A percentile compares a stretch with the other conserved stretches of the same genome.
These are phyloP conservation scores for Triplophysa dalaica DNA, from an alignment of 2,113 vertebrate genomes.

Conservation along the genomic window DNA sequence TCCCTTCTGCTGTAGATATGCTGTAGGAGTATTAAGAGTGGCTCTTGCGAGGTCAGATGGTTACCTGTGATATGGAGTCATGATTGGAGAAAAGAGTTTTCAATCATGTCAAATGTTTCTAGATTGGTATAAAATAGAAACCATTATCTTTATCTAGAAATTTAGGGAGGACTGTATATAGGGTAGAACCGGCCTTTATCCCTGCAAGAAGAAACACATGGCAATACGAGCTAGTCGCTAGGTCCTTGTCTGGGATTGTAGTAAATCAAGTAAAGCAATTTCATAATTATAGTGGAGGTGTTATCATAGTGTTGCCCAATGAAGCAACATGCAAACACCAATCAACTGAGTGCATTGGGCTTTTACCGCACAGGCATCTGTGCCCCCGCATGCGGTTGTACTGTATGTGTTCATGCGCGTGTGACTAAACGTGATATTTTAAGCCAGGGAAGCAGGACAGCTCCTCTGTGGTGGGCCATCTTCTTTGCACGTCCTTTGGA, in stretches of 20 bases:
- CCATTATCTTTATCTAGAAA: too few relatives aligned
- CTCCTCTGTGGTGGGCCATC: constrained; percentile 54
- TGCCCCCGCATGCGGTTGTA: constrained; percentile 13
- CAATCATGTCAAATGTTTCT: too few relatives aligned
- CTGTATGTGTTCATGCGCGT: constrained; percentile 9
- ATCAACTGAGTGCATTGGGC: constrained; percentile 24
- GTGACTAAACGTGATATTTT: constrained; percentile 54
- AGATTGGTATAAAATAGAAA: too few relatives aligned
- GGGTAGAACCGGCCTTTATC: not conserved
- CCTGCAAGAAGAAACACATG: not conserved
- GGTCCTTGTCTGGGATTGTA: not conserved
- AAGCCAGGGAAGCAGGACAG: constrained; percentile 57
- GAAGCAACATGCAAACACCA: constrained; percentile 1
- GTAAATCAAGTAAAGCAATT: constrained; percentile 8
- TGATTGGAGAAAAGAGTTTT: too few relatives aligned
- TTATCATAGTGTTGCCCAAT: not conserved
- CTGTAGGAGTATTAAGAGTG: too few relatives aligned
- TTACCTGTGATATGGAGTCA: too few relatives aligned
- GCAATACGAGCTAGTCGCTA: not conserved
- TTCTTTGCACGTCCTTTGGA: constrained; percentile 47
- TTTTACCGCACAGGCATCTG: constrained; percentile 7
- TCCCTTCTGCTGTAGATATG: too few relatives aligned
- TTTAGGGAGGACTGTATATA: too few relatives aligned
- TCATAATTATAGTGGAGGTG: constrained; percentile 27
- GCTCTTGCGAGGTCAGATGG: too few relatives aligned